Evolutionary conservation across 2,797 vertebrate species (phyloP).

Genomic region (Rhincodon typus): DNA sequence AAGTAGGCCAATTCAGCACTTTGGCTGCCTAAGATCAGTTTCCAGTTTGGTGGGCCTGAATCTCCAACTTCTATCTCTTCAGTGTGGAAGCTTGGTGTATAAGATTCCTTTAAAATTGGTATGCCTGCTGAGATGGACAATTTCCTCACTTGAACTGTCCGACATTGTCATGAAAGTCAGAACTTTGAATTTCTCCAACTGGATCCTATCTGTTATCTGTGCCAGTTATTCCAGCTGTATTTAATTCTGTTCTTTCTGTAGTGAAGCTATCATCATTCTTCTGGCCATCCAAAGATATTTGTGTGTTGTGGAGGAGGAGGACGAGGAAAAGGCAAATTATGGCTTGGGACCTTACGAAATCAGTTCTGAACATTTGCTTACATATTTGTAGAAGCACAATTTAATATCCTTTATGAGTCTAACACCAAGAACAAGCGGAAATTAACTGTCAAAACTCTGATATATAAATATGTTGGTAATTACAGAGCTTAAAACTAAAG

Average conservation of each 20-base stretch:
- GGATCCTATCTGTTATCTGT: neutral
- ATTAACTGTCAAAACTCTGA: neutral
- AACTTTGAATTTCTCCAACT: neutral
- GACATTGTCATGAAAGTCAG: too few species aligned
- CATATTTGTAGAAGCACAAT: neutral
- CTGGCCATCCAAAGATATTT: neutral
- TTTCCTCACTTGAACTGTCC: too few species aligned
- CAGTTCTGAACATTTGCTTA: neutral
- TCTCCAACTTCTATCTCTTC: too few species aligned
- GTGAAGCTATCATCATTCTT: neutral
- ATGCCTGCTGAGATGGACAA: too few species aligned
- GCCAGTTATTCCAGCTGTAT: neutral
- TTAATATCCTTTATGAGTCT: neutral
- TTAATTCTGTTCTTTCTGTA: neutral
- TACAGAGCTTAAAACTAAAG: neutral
- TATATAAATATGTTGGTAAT: neutral
- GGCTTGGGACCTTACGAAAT: neutral
- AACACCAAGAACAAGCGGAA: neutral
- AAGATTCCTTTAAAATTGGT: too few species aligned
- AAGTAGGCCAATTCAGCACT: too few species aligned
- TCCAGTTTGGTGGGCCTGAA: too few species aligned
- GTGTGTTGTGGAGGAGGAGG: neutral
- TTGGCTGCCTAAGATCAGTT: too few species aligned
- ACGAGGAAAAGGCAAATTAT: neutral
- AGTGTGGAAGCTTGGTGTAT: too few species aligned